Evolutionary conservation across 2,113 vertebrate species (phyloP).

Genomic region (Paracyprichromis sp.): DNA sequence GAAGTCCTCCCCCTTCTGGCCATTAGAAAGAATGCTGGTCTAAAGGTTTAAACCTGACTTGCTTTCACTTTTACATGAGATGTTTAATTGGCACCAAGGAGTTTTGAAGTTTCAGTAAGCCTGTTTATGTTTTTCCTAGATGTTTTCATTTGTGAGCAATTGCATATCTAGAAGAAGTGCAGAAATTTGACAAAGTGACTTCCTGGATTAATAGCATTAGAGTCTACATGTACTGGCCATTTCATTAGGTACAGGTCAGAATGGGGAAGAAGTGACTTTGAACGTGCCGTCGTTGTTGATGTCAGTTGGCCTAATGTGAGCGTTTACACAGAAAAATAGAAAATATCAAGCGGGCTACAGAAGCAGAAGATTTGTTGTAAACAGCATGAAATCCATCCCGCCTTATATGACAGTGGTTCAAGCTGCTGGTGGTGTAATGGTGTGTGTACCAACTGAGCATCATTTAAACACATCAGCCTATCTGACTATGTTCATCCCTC

Average conservation of each 20-base stretch:
- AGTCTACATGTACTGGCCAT: neutral
- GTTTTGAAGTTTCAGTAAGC: neutral
- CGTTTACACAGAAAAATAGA: neutral
- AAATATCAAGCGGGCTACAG: neutral
- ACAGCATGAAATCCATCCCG: neutral
- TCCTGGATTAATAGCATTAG: neutral
- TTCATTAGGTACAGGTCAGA: neutral
- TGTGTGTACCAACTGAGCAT: neutral
- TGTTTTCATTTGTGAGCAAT: neutral
- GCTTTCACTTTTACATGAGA: neutral
- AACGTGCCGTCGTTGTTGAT: neutral
- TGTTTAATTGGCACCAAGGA: neutral
- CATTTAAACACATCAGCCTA: neutral
- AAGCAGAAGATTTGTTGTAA: neutral
- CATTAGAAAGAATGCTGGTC: neutral
- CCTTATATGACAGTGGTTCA: neutral
- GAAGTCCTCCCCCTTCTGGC: neutral
- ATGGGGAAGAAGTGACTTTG: neutral
- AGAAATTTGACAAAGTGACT: neutral
- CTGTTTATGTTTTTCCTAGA: neutral
- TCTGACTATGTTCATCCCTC: neutral
- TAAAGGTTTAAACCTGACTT: neutral
- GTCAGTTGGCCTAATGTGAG: neutral
- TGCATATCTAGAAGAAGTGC: neutral
- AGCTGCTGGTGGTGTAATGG: rapidly evolving